A percentile compares a stretch with the other conserved stretches of the same genome.
Evolutionary conservation across 2,888 invertebrate species (phyloP).

Genomic region (Hybos culiciformis): DNA sequence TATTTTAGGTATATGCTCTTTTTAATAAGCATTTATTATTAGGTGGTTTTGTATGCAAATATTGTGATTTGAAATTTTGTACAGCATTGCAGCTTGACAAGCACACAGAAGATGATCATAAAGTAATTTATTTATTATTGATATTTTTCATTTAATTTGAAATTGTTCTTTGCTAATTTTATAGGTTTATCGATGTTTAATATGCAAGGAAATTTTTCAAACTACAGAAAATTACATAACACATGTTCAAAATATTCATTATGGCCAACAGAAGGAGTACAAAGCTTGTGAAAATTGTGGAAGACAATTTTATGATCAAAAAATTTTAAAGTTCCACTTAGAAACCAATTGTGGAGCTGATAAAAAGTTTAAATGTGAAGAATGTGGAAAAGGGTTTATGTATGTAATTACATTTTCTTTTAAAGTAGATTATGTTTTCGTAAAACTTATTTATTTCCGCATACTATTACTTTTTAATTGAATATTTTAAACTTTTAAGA

Average conservation of each 20-base stretch:
- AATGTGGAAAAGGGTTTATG: slow-evolving; percentile 25
- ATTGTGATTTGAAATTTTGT: slow-evolving; percentile 28
- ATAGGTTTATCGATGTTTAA: slow-evolving; percentile 23
- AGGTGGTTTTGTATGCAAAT: slow-evolving; percentile 32
- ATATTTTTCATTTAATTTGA: background rate
- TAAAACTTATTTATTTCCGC: too few species aligned
- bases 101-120: slow-evolving; percentile 24
- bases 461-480: too few species aligned
- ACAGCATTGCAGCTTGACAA: slow-evolving; percentile 25
- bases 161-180: background rate
- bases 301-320: slow-evolving; percentile 28
- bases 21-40: slow-evolving; percentile 33
- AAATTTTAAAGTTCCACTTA: slow-evolving; percentile 28
- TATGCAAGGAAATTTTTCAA: slow-evolving; percentile 27
- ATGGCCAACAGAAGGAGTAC: slow-evolving; percentile 29
- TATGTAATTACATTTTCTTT: too few species aligned
- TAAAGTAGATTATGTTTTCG: too few species aligned
- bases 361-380: slow-evolving; percentile 32
- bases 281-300: slow-evolving; percentile 36
- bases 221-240: slow-evolving; percentile 28
- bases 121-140: slow-evolving; percentile 5
- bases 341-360: slow-evolving; percentile 36
- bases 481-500: too few species aligned
- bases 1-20: too few species aligned
- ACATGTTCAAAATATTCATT: slow-evolving; percentile 32